Base-by-base conservation (phyloP, 2,888 invertebrate species). In the Monoplex corrugatus region DNA sequence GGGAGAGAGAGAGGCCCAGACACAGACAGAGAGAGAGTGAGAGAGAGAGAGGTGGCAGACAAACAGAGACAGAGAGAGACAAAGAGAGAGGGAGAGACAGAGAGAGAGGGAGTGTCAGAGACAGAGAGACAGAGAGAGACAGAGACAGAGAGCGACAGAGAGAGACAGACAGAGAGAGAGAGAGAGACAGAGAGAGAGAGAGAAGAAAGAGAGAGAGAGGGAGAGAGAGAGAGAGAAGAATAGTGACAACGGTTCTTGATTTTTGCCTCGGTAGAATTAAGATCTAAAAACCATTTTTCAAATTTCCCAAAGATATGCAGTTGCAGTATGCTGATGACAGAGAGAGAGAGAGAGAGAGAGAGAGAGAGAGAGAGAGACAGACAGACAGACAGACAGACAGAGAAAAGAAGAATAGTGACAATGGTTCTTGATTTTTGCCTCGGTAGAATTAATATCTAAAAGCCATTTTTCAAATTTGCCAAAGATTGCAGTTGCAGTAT, bases 261-360 rank as follows among this genome's bases (percentile, higher is more conserved):
- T 57, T 57, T 57, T 57, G 57, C 57, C 57, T 28, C 2, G 16
- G 16, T 10, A 57, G 19, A 57, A 57, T 28, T 13, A 50, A 57
- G 19, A 57, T 57, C 28, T 57, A 16, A 57, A 57, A 10, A 57
- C 2, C 10, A 57, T 23, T 57, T 2, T 10, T 5, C 57, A 57
- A 57, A 1, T 1, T 23, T 5, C 57, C 16, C 57, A 16, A 57
- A 57, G 57, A 57, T 28, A 57, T 57, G 57, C n/a, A n/a, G n/a
- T n/a, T n/a, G n/a, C n/a, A n/a, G n/a, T n/a, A n/a, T n/a, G n/a
- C n/a, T n/a, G n/a, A n/a, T n/a, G 80, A 35, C 1, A 28, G 35
- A 57, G 57, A 40, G 86, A 8, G 44, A 40, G 44, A 86, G 86
- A 72, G 68, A 86, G 72, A 72, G 86, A 86, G 86, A 43, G 68